Evolutionary conservation across 2,888 invertebrate genomes (phyloP).

Genomic region (Gymnocheta viridis): DNA sequence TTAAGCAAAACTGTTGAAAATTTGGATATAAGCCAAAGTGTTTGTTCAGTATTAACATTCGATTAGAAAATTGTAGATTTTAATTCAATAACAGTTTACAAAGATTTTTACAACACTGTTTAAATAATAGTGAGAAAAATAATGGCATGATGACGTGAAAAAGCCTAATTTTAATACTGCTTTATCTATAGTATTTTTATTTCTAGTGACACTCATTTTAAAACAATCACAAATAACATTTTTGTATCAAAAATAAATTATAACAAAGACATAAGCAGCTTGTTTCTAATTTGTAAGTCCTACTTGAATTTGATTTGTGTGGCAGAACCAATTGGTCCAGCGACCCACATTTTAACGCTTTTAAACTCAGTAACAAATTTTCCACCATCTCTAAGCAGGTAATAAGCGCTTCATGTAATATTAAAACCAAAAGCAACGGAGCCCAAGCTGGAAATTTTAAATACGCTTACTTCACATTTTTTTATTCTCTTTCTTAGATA

Average conservation of each 20-base stretch:
- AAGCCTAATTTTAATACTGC: neutral
- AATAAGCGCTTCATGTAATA: too few species aligned
- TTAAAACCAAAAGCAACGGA: too few species aligned
- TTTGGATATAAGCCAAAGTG: conserved; percentile 35
- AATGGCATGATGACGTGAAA: conserved; percentile 17
- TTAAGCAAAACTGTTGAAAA: conserved; percentile 47
- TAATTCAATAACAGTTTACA: conserved; percentile 43
- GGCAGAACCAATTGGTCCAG: too few species aligned
- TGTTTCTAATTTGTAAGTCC: too few species aligned
- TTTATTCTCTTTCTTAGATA: too few species aligned
- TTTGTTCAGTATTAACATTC: conserved; percentile 3
- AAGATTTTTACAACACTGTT: neutral
- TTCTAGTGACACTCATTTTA: neutral
- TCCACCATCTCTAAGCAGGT: too few species aligned
- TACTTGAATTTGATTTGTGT: too few species aligned
- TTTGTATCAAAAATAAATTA: neutral
- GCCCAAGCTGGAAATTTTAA: too few species aligned
- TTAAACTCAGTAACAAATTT: too few species aligned
- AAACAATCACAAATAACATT: neutral
- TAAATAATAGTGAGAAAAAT: neutral
- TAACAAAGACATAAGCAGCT: too few species aligned
- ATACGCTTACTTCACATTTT: too few species aligned
- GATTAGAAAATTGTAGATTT: neutral
- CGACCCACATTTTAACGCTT: too few species aligned
- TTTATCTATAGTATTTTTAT: neutral